Evolutionary conservation across 2,113 vertebrate species (phyloP).

Genomic region (Acanthochromis polyacanthus): DNA sequence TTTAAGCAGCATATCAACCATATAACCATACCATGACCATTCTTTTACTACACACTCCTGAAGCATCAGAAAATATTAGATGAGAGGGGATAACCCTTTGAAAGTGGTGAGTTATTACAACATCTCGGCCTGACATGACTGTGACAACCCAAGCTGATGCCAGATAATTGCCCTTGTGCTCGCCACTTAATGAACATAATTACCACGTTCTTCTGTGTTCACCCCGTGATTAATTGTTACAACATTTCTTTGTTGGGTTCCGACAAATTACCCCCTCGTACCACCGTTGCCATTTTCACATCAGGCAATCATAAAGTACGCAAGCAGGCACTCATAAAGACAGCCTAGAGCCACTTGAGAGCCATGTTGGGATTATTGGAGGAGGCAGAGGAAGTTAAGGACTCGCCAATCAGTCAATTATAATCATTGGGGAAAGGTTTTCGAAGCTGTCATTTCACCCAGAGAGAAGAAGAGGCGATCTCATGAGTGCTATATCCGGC

Average conservation of each 20-base stretch:
- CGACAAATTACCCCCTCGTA: slow-evolving; percentile 82
- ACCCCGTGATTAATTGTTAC: slow-evolving; percentile 87
- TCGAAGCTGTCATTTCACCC: slow-evolving; percentile 64
- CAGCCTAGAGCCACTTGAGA: slow-evolving; percentile 78
- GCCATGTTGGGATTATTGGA: slow-evolving; percentile 77
- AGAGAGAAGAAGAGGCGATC: slow-evolving; percentile 46
- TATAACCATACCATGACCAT: slow-evolving; percentile 44
- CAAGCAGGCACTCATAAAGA: slow-evolving; percentile 77
- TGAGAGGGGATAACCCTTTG: slow-evolving; percentile 62
- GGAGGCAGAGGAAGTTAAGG: slow-evolving; percentile 79
- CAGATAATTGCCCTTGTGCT: slow-evolving; percentile 84
- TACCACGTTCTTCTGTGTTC: slow-evolving; percentile 81
- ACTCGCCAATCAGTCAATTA: slow-evolving; percentile 77
- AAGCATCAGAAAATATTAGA: slow-evolving; percentile 63
- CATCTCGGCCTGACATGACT: slow-evolving; percentile 73
- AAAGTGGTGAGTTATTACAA: slow-evolving; percentile 80
- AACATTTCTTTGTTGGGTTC: slow-evolving; percentile 85
- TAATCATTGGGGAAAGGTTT: slow-evolving; percentile 71
- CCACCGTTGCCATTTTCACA: slow-evolving; percentile 80
- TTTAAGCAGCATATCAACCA: slow-evolving; percentile 43
- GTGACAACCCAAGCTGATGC: slow-evolving; percentile 78
- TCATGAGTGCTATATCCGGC: slow-evolving; percentile 47
- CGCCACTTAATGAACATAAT: slow-evolving; percentile 87
- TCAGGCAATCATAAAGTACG: slow-evolving; percentile 80
- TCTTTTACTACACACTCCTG: slow-evolving; percentile 20